Percentiles rank a stretch among this genome's conserved stretches.
These are phyloP conservation scores for fruit fly (Drosophila melanogaster) DNA, from an alignment of 1,140 invertebrate genomes.

Conservation along the genomic window DNA sequence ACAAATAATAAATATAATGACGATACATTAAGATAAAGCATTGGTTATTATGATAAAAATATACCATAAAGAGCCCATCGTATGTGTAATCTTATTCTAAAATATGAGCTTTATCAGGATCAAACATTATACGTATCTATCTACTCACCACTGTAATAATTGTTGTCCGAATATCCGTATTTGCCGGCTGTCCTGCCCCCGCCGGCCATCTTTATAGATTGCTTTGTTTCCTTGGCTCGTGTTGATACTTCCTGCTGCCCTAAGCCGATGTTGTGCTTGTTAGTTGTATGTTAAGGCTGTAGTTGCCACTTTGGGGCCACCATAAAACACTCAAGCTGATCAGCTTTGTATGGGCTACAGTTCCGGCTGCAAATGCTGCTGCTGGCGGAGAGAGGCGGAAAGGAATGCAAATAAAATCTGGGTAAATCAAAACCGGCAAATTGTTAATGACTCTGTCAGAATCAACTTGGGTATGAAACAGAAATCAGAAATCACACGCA, in stretches of 20 bases:
- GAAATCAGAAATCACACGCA: conserved; percentile 37
- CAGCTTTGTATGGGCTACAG: conserved; percentile 35
- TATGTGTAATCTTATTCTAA: not conserved
- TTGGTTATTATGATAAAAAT: no score
- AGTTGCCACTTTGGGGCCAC: conserved; percentile 30
- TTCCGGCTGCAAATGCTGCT: conserved; percentile 9
- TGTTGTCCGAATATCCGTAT: conserved; percentile 83
- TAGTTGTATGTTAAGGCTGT: conserved; percentile 16
- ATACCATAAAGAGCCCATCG: no score
- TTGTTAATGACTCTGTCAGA: conserved; percentile 60
- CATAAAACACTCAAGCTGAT: conserved; percentile 57
- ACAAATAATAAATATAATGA: no score
- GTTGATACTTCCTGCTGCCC: conserved; percentile 44
- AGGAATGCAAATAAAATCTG: conserved; percentile 47
- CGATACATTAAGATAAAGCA: no score
- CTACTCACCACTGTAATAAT: conserved; percentile 80
- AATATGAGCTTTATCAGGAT: not conserved
- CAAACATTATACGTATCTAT: conserved; percentile 24
- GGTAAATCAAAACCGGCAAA: conserved; percentile 46
- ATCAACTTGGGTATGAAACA: conserved; percentile 42
- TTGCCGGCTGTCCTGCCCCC: conserved; percentile 81
- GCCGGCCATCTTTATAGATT: conserved; percentile 77
- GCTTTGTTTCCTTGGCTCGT: conserved; percentile 46
- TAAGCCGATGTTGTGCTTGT: conserved; percentile 21
- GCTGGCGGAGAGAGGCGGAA: conserved; percentile 9